These are phyloP conservation scores for Ephydatia muelleri DNA, from an alignment of 37 sponge, comb jelly and placozoan species.

Conservation along the genomic window DNA sequence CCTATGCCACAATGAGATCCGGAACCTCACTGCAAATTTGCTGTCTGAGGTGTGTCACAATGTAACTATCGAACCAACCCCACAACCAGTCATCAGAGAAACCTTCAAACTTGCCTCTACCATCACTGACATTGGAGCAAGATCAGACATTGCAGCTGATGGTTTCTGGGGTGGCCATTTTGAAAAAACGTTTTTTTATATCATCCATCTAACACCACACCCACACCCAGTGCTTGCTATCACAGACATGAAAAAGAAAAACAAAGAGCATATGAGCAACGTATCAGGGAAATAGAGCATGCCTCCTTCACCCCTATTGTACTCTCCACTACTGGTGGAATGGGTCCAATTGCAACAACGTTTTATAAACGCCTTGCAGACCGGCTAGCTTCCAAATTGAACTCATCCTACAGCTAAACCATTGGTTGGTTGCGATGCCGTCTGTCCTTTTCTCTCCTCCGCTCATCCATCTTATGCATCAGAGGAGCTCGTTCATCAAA, in stretches of 20 bases:
- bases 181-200: slow-evolving; percentile 20
- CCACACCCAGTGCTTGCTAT: slow-evolving; percentile 5
- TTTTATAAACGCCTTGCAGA: slow-evolving; percentile 34
- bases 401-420: slow-evolving; percentile 5
- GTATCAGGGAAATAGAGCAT: slow-evolving; percentile 41
- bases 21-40: slow-evolving; percentile 44
- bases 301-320: slow-evolving; percentile 39
- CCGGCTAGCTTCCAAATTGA: slow-evolving; percentile 10
- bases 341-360: slow-evolving; percentile 42
- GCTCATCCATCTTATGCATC: slow-evolving; percentile 40
- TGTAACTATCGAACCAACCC: slow-evolving; percentile 39
- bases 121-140: slow-evolving; percentile 22
- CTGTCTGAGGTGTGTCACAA: slow-evolving; percentile 38
- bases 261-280: slow-evolving; percentile 35
- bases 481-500: slow-evolving; percentile 29
- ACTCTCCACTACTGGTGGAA: slow-evolving; percentile 53
- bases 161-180: slow-evolving; percentile 34
- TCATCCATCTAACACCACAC: neutral
- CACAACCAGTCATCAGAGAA: slow-evolving; percentile 43
- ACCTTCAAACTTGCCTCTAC: slow-evolving; percentile 8
- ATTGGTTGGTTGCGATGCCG: slow-evolving; percentile 37
- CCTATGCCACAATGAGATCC: slow-evolving; percentile 35
- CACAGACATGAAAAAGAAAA: slow-evolving; percentile 29
- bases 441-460: slow-evolving; percentile 32
- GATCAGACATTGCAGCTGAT: slow-evolving; percentile 20